phyloP scores from a whole-genome alignment of 92 coral and sea anemone genomes.

The Paragorgia papillata region DNA sequence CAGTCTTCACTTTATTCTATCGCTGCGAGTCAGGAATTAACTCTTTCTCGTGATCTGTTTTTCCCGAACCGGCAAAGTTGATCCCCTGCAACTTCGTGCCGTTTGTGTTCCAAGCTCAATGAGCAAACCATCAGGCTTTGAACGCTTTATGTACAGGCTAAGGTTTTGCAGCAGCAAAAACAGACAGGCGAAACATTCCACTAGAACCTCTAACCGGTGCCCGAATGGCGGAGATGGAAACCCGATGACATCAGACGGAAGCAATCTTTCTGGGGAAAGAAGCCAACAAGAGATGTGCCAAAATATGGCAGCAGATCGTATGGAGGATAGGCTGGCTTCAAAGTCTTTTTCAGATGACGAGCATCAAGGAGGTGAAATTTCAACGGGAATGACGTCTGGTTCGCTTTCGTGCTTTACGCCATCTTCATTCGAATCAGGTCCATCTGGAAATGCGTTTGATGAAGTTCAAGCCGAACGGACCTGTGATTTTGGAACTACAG shows the following conservation, averaged over 20 bases:
- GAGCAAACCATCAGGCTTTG: constrained; percentile 39
- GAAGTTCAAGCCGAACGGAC: not conserved
- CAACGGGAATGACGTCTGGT: not conserved
- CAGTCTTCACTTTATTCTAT: too few relatives aligned
- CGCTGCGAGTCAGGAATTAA: too few relatives aligned
- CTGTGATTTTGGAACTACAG: not conserved
- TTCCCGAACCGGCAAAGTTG: too few relatives aligned
- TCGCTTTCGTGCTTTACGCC: too few relatives aligned
- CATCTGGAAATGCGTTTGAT: not conserved
- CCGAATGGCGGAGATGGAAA: not conserved
- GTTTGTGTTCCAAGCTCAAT: constrained; percentile 32
- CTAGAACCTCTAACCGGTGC: not conserved
- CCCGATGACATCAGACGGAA: not conserved
- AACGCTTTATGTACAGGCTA: constrained; percentile 42
- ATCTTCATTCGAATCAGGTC: not conserved
- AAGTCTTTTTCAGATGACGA: not conserved
- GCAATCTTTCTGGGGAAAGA: not conserved
- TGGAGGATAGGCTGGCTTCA: not conserved
- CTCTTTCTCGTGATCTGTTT: too few relatives aligned
- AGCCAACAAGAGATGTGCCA: not conserved
- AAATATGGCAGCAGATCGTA: not conserved
- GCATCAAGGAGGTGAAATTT: not conserved
- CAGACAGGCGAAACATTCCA: constrained; percentile 29
- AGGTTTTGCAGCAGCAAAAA: constrained; percentile 37
- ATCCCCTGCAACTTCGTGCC: too few relatives aligned